These are phyloP conservation scores for Drosophila parthenogenetica DNA, from an alignment of 2,888 invertebrate genomes.

Conservation along the genomic window DNA sequence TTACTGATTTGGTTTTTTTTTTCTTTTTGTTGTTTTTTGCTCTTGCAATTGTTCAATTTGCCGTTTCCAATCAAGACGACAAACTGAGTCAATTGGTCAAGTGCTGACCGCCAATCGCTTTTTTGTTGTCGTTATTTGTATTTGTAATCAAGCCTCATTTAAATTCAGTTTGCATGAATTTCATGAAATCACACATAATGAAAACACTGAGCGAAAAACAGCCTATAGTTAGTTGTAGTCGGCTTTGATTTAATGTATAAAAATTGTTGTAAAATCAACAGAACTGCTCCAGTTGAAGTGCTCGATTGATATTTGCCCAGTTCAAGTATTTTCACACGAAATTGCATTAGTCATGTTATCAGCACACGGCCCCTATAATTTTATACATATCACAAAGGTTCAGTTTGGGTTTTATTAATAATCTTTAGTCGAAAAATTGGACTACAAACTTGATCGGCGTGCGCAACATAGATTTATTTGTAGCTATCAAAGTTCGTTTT, in stretches of 20 bases:
- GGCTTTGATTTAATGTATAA: constrained; percentile 1
- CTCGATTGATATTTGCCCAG: no score
- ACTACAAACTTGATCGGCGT: no score
- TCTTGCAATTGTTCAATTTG: constrained; percentile 53
- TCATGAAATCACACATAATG: constrained; percentile 59
- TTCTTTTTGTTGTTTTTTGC: constrained; percentile 4
- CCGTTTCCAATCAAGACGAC: constrained; percentile 61
- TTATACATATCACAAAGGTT: no score
- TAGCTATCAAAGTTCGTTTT: no score
- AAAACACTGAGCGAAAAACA: constrained; percentile 38
- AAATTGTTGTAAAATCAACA: not conserved
- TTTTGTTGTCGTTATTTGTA: constrained; percentile 28
- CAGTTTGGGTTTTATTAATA: no score
- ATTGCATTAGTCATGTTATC: no score
- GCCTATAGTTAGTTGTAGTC: not conserved
- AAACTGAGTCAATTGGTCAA: constrained; percentile 77
- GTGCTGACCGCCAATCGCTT: constrained; percentile 66
- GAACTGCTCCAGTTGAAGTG: no score
- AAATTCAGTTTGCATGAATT: constrained; percentile 78
- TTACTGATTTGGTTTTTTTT: not conserved
- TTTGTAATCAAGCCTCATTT: constrained; percentile 78
- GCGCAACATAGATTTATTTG: no score
- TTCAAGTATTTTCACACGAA: no score
- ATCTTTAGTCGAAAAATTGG: no score
- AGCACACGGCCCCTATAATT: no score